A percentile compares a stretch with the other conserved stretches of the same genome.
phyloP scores from a whole-genome alignment of 2,113 vertebrate species.

The Siniperca knerii region DNA sequence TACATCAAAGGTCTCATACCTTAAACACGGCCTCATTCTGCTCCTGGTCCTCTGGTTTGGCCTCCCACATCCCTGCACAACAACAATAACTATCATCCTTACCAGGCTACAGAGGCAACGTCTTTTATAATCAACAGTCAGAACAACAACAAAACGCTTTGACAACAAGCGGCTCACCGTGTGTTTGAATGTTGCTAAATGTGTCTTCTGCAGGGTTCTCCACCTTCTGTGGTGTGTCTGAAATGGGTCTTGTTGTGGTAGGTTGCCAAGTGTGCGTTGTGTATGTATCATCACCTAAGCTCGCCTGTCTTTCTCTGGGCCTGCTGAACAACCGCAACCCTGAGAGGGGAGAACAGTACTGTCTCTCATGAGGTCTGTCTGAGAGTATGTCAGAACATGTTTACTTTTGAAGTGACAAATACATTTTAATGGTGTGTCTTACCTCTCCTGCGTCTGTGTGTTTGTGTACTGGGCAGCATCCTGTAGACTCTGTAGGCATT shows the following conservation, averaged over 20 bases:
- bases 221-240: slow-evolving; percentile 29
- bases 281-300: slow-evolving; percentile 20
- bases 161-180: slow-evolving; percentile 39
- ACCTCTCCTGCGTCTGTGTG: slow-evolving; percentile 78
- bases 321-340: slow-evolving; percentile 54
- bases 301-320: slow-evolving; percentile 31
- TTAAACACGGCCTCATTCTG: slow-evolving; percentile 78
- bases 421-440: not conserved
- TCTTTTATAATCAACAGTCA: not conserved
- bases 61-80: slow-evolving; percentile 71
- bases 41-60: slow-evolving; percentile 72
- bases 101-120: not conserved
- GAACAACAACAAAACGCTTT: not conserved
- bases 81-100: slow-evolving; percentile 6
- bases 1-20: slow-evolving; percentile 46
- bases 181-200: slow-evolving; percentile 28
- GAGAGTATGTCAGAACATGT: not conserved
- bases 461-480: slow-evolving; percentile 79
- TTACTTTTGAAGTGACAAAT: not conserved
- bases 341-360: not conserved
- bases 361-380: not conserved
- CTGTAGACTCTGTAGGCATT: slow-evolving; percentile 85
- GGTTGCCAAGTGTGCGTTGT: slow-evolving; percentile 48
- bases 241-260: slow-evolving; percentile 16
- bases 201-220: slow-evolving; percentile 34